phyloP scores from a whole-genome alignment of 2,113 vertebrate species.

The Podarcis cretensis region DNA sequence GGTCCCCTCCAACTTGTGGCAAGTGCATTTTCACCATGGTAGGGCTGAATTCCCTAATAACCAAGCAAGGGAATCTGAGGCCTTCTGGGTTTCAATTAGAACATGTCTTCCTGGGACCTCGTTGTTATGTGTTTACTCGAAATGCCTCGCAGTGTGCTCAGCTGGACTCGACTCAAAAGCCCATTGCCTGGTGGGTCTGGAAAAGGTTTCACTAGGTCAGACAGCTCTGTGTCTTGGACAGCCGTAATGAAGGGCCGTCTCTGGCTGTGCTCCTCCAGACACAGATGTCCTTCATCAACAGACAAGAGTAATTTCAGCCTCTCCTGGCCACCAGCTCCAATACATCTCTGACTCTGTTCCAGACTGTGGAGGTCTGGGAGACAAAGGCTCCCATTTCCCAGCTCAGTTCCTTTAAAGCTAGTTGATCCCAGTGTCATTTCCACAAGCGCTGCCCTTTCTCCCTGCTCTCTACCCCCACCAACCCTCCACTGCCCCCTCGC shows the following conservation, averaged over 20 bases:
- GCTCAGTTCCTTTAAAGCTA: not conserved
- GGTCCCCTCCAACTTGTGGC: too few relatives aligned
- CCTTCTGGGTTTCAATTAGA: too few relatives aligned
- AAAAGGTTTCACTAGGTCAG: not conserved
- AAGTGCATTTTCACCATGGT: too few relatives aligned
- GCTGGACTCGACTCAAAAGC: not conserved
- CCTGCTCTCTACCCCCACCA: not conserved
- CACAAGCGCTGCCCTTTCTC: not conserved
- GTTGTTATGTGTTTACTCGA: not conserved
- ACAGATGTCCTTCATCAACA: not conserved
- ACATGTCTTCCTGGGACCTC: not conserved
- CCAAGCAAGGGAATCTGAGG: not conserved
- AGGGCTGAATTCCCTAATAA: not conserved
- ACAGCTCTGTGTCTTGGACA: not conserved
- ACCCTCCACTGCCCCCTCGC: not conserved
- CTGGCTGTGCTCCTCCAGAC: not conserved
- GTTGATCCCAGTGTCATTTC: not conserved
- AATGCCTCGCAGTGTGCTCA: not conserved
- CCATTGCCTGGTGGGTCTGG: not conserved
- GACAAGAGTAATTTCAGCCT: not conserved
- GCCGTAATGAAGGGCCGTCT: not conserved
- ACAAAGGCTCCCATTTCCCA: not conserved
- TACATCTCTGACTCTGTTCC: not conserved
- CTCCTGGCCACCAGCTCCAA: not conserved
- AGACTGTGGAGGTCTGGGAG: not conserved